Percentiles rank a stretch among this genome's conserved stretches.
Evolutionary conservation across 2,797 vertebrate genomes (phyloP).

Genomic region (Catamblyrhynchus diadema): DNA sequence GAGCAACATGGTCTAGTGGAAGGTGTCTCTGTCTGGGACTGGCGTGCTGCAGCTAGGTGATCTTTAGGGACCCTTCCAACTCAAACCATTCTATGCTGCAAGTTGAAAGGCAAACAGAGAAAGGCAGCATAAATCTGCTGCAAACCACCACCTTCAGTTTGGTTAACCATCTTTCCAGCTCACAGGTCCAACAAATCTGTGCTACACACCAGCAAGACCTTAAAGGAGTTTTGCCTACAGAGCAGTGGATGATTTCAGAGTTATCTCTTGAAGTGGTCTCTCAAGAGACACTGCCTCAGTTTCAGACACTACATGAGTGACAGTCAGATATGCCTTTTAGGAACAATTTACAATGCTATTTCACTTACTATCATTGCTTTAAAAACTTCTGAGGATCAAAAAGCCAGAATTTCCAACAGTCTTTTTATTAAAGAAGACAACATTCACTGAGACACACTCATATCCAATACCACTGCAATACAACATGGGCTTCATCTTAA

Average conservation of each 20-base stretch:
- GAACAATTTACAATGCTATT: not conserved
- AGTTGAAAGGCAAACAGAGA: not conserved
- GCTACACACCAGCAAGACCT: not conserved
- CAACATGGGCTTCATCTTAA: not conserved
- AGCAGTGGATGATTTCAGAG: not conserved
- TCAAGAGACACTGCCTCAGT: not conserved
- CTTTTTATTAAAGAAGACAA: not conserved
- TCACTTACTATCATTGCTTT: not conserved
- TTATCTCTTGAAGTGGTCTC: fast-evolving
- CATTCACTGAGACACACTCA: not conserved
- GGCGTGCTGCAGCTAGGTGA: not conserved
- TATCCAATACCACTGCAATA: not conserved
- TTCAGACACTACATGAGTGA: not conserved
- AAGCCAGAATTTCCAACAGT: not conserved
- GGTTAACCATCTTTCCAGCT: not conserved
- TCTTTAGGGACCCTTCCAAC: not conserved
- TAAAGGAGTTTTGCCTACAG: not conserved
- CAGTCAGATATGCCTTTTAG: not conserved
- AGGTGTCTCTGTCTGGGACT: not conserved
- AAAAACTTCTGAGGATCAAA: not conserved
- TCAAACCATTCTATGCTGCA: not conserved
- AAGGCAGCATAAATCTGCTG: too few relatives aligned
- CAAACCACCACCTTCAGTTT: not conserved
- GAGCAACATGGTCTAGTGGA: not conserved
- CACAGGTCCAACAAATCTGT: not conserved